A percentile compares a stretch with the other conserved stretches of the same genome.
Evolutionary conservation across 1,140 invertebrate genomes (phyloP).

Genomic region (Philopotamus ludificatus): DNA sequence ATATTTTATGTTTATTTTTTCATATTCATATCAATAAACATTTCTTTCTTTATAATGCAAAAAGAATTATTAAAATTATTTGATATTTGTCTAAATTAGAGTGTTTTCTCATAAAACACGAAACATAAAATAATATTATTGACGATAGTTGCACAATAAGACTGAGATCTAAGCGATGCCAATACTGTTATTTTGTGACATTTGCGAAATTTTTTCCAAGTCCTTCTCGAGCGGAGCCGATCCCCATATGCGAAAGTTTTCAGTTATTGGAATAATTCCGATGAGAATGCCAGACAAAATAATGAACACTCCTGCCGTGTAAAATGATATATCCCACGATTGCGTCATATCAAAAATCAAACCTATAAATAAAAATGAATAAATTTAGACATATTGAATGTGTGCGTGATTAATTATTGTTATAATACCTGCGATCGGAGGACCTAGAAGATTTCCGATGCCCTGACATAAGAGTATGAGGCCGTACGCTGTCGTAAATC

Average conservation of each 20-base stretch:
- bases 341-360: slow-evolving; percentile 68
- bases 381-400: background rate
- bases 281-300: slow-evolving; percentile 74
- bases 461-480: slow-evolving; percentile 86
- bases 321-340: slow-evolving; percentile 72
- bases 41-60: no score
- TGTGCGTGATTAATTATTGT: background rate
- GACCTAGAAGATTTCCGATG: slow-evolving; percentile 63
- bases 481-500: slow-evolving; percentile 89
- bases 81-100: no score
- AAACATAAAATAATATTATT: no score
- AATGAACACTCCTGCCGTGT: slow-evolving; percentile 72
- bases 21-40: no score
- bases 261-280: slow-evolving; percentile 64
- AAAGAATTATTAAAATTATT: no score
- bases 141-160: background rate
- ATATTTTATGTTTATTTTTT: no score
- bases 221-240: slow-evolving; percentile 64
- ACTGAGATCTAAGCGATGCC: slow-evolving; percentile 40
- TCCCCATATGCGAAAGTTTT: slow-evolving; percentile 65
- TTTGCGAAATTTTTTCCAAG: slow-evolving; percentile 42
- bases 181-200: slow-evolving; percentile 40
- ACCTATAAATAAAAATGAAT: slow-evolving; percentile 54
- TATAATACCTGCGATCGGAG: slow-evolving; percentile 60
- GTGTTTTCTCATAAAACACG: no score